Base-by-base conservation (phyloP, 2,888 invertebrate species). In the Augiades crinisus region DNA sequence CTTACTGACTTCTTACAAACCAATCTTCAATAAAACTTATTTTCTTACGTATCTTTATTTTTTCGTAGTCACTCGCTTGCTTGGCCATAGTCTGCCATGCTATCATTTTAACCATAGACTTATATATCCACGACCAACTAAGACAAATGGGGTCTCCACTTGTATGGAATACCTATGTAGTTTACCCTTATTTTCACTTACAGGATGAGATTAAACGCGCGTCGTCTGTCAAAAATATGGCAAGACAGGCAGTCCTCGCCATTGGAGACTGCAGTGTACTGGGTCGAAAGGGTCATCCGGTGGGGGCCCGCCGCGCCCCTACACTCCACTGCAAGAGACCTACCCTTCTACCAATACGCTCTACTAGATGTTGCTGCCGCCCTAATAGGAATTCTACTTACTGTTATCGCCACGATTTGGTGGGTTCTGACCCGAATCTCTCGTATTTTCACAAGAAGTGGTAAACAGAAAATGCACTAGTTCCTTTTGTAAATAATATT, bases 201-300 rank as follows among this genome's bases (percentile, higher is more conserved):
- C 82, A 90, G 90, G 57, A 83, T 82, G 76, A 75, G 84, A 7
- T 8, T 75, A 5, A 81, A 82, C 40, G 91, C 92, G 0, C 68
- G 75, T 0, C 72, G 75, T 2, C 69, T 89, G 1, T 91, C 92
- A 0, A 75, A 78, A 55, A 82, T 91, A 21, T 92, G 91, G 81
- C 80, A 78, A 13, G 88, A 91, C 65, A 79, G 92, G 2, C 81
- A 83, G 47, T 74, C 78, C 8, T 70, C 85, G 4, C 92, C 92
- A 0, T 56, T 92, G 17, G 89, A 91, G 47, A 91, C 89, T 0
- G 92, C 92, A 0, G 76, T 92, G 0, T 92, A 91, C 79, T 91
- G 91, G 85, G 83, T 90, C 21, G 92, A 92, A 56, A 78, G 92
- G 53, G 84, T 91, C 16, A 71, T 91, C 24, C 70, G 87, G 13